Base-by-base conservation (phyloP, 2,888 invertebrate species). In the Prionchulus punctatus region DNA sequence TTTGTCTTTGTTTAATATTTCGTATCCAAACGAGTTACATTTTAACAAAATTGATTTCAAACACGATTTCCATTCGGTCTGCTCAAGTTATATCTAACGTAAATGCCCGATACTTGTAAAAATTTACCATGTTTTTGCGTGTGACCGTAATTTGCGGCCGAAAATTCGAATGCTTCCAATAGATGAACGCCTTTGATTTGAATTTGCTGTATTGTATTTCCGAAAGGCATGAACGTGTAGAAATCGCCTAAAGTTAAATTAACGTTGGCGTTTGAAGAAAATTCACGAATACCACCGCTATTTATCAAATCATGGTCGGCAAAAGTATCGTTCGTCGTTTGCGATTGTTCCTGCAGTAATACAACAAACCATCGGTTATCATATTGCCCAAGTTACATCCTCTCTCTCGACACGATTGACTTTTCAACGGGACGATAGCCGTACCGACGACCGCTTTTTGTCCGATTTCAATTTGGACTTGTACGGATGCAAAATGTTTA, bases 241-340 rank as follows among this genome's bases (percentile, higher is more conserved):
- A 89, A 68, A 65, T 88, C 86, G 2, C 79, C 83, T 66, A 79
- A 76, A 0, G 83, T 84, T 12, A 91, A 77, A 57, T 84, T 78
- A 3, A 26, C 4, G 12, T 43, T 25, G 23, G 42, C 25, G n/a
- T 21, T 28, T 3, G 23, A 3, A 7, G 3, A 3, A 4, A 77
- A 76, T 55, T 77, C 74, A 62, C 88, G 78, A 49, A 89, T 80
- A 54, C 82, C 82, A 30, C 89, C 89, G 18, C 83, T 80, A 71
- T 86, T 85, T 36, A 82, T 73, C 0, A 89, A 64, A 0, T 82
- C 83, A 62, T 87, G 81, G 0, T 86, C 79, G 0, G 84, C 81
- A 66, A 83, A 82, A 0, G 84, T n/a, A n/a, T 83, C 88, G 88
- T 87, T 43, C 79, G 79, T n/a, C n/a, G n/a, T n/a, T n/a, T n/a